These are phyloP conservation scores for Encarsia formosa DNA, from an alignment of 2,888 invertebrate species.

Conservation along the genomic window DNA sequence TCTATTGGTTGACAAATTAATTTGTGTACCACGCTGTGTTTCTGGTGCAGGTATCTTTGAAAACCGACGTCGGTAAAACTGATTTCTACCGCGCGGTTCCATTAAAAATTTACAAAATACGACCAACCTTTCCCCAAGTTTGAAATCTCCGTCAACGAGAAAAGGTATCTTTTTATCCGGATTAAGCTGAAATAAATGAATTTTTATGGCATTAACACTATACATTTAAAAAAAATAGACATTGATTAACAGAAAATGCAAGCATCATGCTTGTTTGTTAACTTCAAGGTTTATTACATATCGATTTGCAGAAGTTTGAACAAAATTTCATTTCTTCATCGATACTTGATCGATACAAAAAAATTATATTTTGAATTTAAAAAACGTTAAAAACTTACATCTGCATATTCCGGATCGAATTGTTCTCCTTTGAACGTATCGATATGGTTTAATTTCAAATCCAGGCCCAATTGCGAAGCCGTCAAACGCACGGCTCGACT, in stretches of 20 bases:
- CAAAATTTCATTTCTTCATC: not conserved
- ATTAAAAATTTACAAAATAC: constrained; percentile 7
- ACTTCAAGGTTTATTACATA: no score
- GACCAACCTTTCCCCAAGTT: constrained; percentile 42
- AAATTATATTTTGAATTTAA: not conserved
- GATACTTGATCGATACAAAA: not conserved
- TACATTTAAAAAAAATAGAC: no score
- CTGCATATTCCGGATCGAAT: constrained; percentile 45
- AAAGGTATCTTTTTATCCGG: constrained; percentile 41
- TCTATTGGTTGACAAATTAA: no score
- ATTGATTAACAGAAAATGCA: no score
- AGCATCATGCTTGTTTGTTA: not conserved
- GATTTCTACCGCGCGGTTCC: constrained; percentile 3
- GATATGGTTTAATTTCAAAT: constrained; percentile 44
- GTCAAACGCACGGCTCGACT: constrained; percentile 48
- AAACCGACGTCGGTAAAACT: constrained; percentile 7
- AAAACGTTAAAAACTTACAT: constrained; percentile 39
- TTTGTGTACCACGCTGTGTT: no score
- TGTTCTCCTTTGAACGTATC: constrained; percentile 46
- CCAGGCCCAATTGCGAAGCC: constrained; percentile 47
- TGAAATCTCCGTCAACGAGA: constrained; percentile 43
- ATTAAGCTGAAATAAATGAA: constrained; percentile 37
- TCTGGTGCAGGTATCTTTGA: no score
- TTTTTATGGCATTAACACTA: no score
- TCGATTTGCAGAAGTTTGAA: no score